Percentiles rank a stretch among this genome's conserved stretches.
Conservation (phyloP, 2,113 vertebrate genomes). For the Diphyllodes magnificus region DNA sequence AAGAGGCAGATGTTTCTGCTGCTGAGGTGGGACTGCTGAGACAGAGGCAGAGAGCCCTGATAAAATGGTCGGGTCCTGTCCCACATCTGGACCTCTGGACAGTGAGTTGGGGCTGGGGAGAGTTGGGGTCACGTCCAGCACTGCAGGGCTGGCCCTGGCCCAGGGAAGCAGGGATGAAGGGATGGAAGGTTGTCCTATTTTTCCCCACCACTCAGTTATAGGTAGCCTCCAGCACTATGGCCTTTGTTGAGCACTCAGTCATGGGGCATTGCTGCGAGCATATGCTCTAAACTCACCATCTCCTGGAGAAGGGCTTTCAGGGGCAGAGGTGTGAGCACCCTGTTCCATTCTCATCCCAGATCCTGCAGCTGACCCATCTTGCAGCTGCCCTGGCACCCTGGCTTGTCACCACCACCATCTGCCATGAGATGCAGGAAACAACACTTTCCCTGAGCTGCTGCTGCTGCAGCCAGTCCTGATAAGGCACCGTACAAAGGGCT, state of each 20-base stretch:
- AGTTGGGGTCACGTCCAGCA: accelerated
- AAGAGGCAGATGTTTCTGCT: constrained; percentile 65
- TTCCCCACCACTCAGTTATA: not conserved
- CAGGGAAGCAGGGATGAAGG: not conserved
- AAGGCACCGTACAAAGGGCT: accelerated
- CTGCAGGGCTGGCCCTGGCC: not conserved
- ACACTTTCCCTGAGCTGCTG: not conserved
- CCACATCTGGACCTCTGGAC: not conserved
- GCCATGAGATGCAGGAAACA: not conserved
- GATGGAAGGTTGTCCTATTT: not conserved
- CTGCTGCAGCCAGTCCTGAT: not conserved
- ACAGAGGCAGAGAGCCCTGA: not conserved
- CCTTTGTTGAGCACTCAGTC: not conserved
- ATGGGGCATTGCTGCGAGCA: not conserved
- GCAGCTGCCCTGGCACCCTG: not conserved
- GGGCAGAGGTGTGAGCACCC: not conserved
- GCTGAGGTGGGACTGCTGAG: not conserved
- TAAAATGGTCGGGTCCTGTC: not conserved
- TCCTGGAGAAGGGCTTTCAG: not conserved
- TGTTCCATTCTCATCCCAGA: not conserved
- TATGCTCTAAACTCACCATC: not conserved
- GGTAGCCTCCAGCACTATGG: accelerated
- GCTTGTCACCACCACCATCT: accelerated
- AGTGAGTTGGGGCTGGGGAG: not conserved
- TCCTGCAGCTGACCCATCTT: not conserved